Evolutionary conservation across 2,888 invertebrate species (phyloP).

Genomic region (Cylloceria caligata): DNA sequence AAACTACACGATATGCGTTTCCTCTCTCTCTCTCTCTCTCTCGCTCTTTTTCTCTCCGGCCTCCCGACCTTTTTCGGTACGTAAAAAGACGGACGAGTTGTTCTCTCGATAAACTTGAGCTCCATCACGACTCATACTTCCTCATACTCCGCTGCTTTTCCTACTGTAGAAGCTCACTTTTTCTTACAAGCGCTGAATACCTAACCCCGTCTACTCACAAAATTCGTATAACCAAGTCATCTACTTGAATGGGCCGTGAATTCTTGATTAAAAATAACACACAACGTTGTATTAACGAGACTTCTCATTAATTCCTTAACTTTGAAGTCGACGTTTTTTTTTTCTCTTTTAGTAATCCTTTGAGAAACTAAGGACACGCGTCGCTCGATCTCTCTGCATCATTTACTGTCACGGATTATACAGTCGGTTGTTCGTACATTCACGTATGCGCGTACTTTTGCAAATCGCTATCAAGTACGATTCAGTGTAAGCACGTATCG

Average conservation of each 20-base stretch:
- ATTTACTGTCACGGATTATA: constrained; percentile 5
- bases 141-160: background rate
- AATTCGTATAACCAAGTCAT: background rate
- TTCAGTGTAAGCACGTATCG: constrained; percentile 7
- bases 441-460: constrained; percentile 25
- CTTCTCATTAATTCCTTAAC: constrained; percentile 34
- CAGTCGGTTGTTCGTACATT: background rate
- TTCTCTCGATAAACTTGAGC: constrained; percentile 38
- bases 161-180: constrained; percentile 26
- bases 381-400: background rate
- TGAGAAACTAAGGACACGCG: constrained; percentile 12
- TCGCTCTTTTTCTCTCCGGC: background rate
- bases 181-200: constrained; percentile 36
- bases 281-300: constrained; percentile 27
- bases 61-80: constrained; percentile 15
- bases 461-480: constrained; percentile 22
- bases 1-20: constrained; percentile 24
- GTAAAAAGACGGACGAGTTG: constrained; percentile 30
- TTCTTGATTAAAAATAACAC: constrained; percentile 42
- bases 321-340: background rate
- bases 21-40: background rate
- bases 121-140: constrained; percentile 9
- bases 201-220: constrained; percentile 20
- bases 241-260: constrained; percentile 29
- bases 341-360: background rate